Base-by-base conservation (phyloP, 2,888 invertebrate genomes). In the Zonitis immaculata region DNA sequence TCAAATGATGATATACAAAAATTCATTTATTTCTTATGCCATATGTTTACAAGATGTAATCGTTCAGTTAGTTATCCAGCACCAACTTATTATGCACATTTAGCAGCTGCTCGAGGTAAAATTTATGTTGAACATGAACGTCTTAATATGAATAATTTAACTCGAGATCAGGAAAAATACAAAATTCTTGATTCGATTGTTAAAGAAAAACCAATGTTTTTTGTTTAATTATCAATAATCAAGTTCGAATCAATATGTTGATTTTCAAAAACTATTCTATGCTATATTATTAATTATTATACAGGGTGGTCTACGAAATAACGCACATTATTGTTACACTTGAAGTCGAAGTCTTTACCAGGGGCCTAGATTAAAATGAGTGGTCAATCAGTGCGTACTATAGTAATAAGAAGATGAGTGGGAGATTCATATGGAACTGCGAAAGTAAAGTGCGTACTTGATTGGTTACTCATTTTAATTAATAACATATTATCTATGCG, bases 71-170 rank as follows among this genome's bases (percentile, higher is more conserved):
- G 90, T 11, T 91, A 91, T 76, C 91, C 91, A 5, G 88, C 91
- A 1, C 91, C 92, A 1, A 91, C 91, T 0, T 92, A 92, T 76
- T 88, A 92, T 73, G 91, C 91, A 11, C 91, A 92, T 76, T 81
- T 91, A 47, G 91, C 88, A n/a, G 91, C 91, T 9, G 84, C 86
- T 47, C 80, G 92, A 12, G 91, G 80, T 1, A 74, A 79, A 51
- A 73, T 75, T 14, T 79, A 79, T 57, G 70, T 77, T 47, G 77
- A 78, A 60, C 64, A 65, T 42, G 65, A 64, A 7, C 44, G 14
- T 9, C 43, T 82, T 49, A 71, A 81, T 64, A 76, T 82, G 63
- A 58, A 66, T 0, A 76, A 80, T 1, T 71, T 86, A 54, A 73
- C 77, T 14, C 68, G 54, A 0, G 78, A 78, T 28, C 85, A 85